Evolutionary conservation across 2,888 invertebrate species (phyloP).

Genomic region (Trachelus iudaicus): DNA sequence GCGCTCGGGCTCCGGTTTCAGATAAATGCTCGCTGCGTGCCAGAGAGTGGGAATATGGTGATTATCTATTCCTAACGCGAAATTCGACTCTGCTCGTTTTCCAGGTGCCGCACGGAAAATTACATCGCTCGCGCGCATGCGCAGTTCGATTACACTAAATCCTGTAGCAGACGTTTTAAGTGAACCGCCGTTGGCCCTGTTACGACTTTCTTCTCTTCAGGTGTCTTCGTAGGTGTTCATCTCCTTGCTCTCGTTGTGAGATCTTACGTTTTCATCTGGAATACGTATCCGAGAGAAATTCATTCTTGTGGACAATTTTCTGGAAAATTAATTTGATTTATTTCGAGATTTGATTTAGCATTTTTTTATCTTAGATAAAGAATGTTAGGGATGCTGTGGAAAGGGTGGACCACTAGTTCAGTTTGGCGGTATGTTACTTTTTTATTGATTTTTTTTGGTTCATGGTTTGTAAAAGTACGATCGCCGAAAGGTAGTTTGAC

Average conservation of each 20-base stretch:
- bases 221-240: neutral
- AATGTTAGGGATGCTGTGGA: no score
- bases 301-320: neutral
- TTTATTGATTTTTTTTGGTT: neutral
- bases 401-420: neutral
- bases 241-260: neutral
- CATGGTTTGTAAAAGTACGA: neutral
- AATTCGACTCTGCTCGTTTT: conserved; percentile 1
- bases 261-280: neutral
- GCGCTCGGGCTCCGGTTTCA: neutral
- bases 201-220: neutral
- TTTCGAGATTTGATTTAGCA: neutral
- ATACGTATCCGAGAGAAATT: neutral
- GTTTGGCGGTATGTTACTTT: neutral
- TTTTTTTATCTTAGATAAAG: no score
- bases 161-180: neutral
- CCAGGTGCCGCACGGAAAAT: neutral
- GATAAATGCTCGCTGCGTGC: neutral
- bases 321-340: neutral
- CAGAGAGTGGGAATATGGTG: neutral
- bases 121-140: neutral
- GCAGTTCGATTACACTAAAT: neutral
- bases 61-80: conserved; percentile 3
- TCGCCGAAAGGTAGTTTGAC: neutral
- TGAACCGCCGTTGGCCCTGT: neutral